These are phyloP conservation scores for Serilophus lunatus DNA, from an alignment of 2,113 vertebrate genomes.

Conservation along the genomic window DNA sequence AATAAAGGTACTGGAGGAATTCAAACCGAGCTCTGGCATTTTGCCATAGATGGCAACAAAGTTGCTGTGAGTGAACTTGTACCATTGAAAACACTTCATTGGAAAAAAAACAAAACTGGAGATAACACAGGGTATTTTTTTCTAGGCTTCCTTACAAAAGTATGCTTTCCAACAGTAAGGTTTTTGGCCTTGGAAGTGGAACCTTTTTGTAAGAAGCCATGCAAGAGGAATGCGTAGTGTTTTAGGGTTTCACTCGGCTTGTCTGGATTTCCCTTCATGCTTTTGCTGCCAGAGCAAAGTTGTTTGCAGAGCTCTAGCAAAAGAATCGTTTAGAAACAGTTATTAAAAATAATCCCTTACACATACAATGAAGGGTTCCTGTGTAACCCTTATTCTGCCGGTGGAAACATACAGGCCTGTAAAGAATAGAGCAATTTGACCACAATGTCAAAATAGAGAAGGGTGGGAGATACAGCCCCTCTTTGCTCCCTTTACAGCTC, in stretches of 20 bases:
- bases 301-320: slow-evolving; percentile 8
- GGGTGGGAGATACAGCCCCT: not conserved
- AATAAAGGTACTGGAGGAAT: not conserved
- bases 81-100: not conserved
- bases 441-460: not conserved
- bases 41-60: not conserved
- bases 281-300: not conserved
- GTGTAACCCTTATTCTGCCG: not conserved
- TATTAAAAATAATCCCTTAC: not conserved
- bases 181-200: not conserved
- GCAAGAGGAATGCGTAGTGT: not conserved
- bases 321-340: not conserved
- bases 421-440: not conserved
- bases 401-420: not conserved
- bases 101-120: not conserved
- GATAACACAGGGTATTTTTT: not conserved
- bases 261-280: not conserved
- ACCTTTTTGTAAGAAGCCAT: slow-evolving; percentile 3
- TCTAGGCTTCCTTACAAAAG: not conserved
- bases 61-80: not conserved
- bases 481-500: not conserved
- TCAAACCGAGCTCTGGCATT: not conserved
- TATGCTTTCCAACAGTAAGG: not conserved
- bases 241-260: not conserved
- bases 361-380: not conserved